These are phyloP conservation scores for Aphidius colemani DNA, from an alignment of 2,888 invertebrate species.

Conservation along the genomic window DNA sequence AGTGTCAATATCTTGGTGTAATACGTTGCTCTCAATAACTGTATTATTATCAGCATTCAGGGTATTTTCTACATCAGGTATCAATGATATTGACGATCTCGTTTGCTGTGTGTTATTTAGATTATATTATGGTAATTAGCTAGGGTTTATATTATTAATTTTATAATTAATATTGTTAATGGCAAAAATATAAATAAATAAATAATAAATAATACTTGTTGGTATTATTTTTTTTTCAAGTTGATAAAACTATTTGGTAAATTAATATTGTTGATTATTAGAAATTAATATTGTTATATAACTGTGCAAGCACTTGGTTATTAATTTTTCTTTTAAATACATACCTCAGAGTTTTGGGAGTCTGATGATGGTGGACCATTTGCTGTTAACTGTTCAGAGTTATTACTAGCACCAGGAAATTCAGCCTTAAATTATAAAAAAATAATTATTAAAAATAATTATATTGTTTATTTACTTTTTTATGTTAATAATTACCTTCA, in stretches of 20 bases:
- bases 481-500: conserved; percentile 43
- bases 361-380: conserved; percentile 53
- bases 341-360: conserved; percentile 55
- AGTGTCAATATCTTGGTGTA: conserved; percentile 50
- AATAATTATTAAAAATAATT: background rate
- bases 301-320: conserved; percentile 9
- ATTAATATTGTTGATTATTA: too few species aligned
- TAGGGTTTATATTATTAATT: conserved; percentile 17
- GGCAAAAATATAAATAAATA: conserved; percentile 3
- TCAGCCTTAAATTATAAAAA: conserved; percentile 39
- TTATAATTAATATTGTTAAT: conserved; percentile 9
- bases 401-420: conserved; percentile 45
- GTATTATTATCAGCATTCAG: conserved; percentile 52
- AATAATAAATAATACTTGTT: conserved; percentile 9
- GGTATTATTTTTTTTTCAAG: background rate
- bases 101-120: conserved; percentile 47
- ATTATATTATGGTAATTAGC: conserved; percentile 34
- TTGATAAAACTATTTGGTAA: too few species aligned
- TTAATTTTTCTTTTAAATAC: conserved; percentile 35
- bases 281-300: conserved; percentile 21
- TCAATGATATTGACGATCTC: conserved; percentile 48
- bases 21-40: conserved; percentile 43
- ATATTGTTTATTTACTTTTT: conserved; percentile 5
- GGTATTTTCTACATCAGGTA: conserved; percentile 53
- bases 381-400: conserved; percentile 48